Base-by-base conservation (phyloP, 2,888 invertebrate species). In the Thumatha senex region DNA sequence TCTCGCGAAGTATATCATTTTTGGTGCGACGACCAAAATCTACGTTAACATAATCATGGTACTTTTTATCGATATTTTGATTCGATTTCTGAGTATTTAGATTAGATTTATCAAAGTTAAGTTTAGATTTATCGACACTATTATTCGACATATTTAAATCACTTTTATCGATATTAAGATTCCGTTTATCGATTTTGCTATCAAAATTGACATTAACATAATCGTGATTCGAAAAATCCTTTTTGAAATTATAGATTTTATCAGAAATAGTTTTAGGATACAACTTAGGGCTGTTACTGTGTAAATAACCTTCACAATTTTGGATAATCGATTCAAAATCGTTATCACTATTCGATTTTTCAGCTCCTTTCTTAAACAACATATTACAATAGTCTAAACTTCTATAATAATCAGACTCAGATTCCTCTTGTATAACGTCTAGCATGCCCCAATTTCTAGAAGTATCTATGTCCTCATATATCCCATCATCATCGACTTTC, bases 351-450 rank as follows among this genome's bases (percentile, higher is more conserved):
- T 40, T 54, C 40, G 48, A 65, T 44, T 61, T 75, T 63, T 58
- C 54, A 0, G 46, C 31, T 12, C 18, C 31, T 45, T 64, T 61
- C 39, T 70, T 79, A 12, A 81, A 77, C 0, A 76, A 11, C 2
- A 81, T 67, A 34, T 89, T 89, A 53, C 84, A 84, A 54, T 90
- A 92, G 45, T 92, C 90, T 0, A 92, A 42, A 33, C 89, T 87
- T 54, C 84, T 82, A 58, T 92, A 92, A 48, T 92, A 92, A 48
- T 92, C 92, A 15, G 89, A 89, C 40, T 92, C 92, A 0, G 89
- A 87, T 33, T 92, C 92, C 51, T 92, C 92, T 39, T 90, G 85
- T 30, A 92, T 92, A 0, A 84, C 88, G 56, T 89, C 91, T 2
- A 92, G 55, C 11, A 34, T 40, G 18, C 84, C 80, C 82, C 84